Percentiles rank a stretch among this genome's conserved stretches.
These are phyloP conservation scores for Embidobia sp. DNA, from an alignment of 2,888 invertebrate species.

Conservation along the genomic window DNA sequence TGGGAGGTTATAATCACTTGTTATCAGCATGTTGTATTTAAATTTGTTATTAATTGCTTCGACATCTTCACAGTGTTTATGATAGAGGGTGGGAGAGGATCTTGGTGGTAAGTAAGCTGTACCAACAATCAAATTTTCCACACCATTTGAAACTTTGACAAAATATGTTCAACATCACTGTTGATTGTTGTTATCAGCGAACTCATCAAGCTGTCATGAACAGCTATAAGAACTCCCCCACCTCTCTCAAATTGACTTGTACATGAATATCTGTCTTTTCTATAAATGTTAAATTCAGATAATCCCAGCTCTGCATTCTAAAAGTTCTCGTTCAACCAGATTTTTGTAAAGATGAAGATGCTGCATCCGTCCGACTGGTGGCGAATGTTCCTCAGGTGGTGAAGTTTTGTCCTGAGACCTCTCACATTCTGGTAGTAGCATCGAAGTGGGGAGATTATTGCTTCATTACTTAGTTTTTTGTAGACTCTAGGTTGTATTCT, in stretches of 20 bases:
- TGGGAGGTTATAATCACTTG: background rate
- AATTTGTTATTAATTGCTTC: no score
- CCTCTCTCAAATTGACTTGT: background rate
- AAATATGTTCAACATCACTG: background rate
- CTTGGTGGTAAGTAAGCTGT: background rate
- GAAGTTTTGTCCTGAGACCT: no score
- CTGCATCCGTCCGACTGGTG: background rate
- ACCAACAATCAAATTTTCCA: background rate
- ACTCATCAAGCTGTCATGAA: background rate
- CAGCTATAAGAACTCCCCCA: background rate
- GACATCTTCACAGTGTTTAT: background rate
- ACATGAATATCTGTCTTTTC: background rate
- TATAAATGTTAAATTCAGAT: conserved; percentile 9
- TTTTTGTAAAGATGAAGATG: conserved; percentile 11
- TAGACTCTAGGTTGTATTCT: background rate
- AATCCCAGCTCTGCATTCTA: background rate
- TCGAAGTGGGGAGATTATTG: background rate
- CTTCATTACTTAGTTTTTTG: background rate
- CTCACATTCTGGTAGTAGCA: conserved; percentile 15
- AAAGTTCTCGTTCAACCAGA: background rate
- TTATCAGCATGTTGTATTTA: background rate
- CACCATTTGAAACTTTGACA: background rate
- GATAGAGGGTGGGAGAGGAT: background rate
- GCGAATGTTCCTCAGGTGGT: background rate
- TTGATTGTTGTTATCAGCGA: background rate